A percentile compares a stretch with the other conserved stretches of the same genome.
These are phyloP conservation scores for Steinernema scapterisci DNA, from an alignment of 2,888 invertebrate species.

Conservation along the genomic window DNA sequence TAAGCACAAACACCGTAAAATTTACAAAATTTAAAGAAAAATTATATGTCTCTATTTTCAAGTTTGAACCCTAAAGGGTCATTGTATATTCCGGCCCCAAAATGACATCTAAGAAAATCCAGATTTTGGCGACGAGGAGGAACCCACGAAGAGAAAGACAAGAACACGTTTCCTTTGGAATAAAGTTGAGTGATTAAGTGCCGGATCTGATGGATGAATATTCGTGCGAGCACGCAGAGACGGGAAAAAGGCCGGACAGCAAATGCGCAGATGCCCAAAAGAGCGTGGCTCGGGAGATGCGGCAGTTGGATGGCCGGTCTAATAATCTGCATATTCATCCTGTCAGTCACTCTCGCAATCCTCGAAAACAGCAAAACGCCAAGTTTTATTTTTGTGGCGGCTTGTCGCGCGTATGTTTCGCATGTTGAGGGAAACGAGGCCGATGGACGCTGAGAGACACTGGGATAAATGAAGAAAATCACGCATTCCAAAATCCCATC, in stretches of 20 bases:
- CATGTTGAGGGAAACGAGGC: neutral
- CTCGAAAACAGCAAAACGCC: neutral
- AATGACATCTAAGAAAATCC: neutral
- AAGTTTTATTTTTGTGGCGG: conserved; percentile 11
- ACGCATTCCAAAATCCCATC: conserved; percentile 30
- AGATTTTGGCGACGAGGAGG: neutral
- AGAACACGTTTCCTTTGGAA: conserved; percentile 1
- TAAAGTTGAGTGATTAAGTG: conserved; percentile 31
- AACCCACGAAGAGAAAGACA: neutral
- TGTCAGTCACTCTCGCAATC: neutral
- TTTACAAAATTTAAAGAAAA: too few species aligned
- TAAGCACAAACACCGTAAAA: too few species aligned
- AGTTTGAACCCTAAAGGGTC: too few species aligned
- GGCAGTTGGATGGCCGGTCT: conserved; percentile 10
- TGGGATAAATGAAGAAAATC: conserved; percentile 20
- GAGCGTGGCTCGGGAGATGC: neutral
- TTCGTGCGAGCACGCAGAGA: neutral
- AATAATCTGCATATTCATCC: conserved; percentile 17
- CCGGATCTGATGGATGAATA: conserved; percentile 19
- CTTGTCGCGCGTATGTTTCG: neutral
- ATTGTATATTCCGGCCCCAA: too few species aligned
- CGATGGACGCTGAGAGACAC: neutral
- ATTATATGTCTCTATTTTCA: too few species aligned
- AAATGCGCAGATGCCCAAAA: conserved; percentile 4
- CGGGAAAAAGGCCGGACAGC: neutral